Percentiles rank a stretch among this genome's conserved stretches.
phyloP scores from a whole-genome alignment of 2,797 vertebrate species.

The Chloroceryle inda region DNA sequence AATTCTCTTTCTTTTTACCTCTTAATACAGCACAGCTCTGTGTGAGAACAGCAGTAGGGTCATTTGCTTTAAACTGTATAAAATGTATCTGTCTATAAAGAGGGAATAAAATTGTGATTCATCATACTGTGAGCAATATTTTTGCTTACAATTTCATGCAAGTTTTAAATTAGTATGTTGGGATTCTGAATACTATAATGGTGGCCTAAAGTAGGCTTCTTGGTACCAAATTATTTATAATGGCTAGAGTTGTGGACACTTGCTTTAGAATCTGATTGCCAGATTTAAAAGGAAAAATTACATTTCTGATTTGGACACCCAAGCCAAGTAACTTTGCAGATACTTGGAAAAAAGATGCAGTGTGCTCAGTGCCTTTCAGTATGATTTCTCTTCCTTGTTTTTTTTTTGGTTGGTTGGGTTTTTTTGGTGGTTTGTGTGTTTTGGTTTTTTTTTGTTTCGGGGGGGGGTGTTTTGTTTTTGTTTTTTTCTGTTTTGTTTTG shows the following conservation, averaged over 20 bases:
- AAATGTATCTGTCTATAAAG: constrained; percentile 95
- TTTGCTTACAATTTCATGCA: constrained; percentile 87
- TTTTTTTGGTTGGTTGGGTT: background rate
- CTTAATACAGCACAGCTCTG: constrained; percentile 84
- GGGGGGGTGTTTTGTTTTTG: too few species aligned
- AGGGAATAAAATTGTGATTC: constrained; percentile 93
- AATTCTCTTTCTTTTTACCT: constrained; percentile 87
- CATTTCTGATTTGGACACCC: constrained; percentile 80
- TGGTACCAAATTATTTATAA: constrained; percentile 87
- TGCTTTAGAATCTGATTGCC: constrained; percentile 82
- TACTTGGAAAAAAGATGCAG: constrained; percentile 82
- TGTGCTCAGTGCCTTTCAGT: constrained; percentile 87
- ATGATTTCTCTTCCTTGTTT: constrained; percentile 67
- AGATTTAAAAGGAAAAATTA: constrained; percentile 77
- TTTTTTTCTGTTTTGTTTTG: too few species aligned
- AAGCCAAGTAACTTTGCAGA: constrained; percentile 84
- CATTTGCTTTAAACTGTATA: constrained; percentile 93
- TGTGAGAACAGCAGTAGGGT: constrained; percentile 85
- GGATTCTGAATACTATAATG: constrained; percentile 84
- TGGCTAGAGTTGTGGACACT: constrained; percentile 81
- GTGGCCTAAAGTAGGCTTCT: constrained; percentile 87
- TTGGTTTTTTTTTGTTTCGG: too few species aligned
- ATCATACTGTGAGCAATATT: constrained; percentile 89
- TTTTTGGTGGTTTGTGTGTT: too few species aligned
- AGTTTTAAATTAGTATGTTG: constrained; percentile 86